Evolutionary conservation across 1,140 invertebrate species (phyloP).

Genomic region (Hyles euphorbiae): DNA sequence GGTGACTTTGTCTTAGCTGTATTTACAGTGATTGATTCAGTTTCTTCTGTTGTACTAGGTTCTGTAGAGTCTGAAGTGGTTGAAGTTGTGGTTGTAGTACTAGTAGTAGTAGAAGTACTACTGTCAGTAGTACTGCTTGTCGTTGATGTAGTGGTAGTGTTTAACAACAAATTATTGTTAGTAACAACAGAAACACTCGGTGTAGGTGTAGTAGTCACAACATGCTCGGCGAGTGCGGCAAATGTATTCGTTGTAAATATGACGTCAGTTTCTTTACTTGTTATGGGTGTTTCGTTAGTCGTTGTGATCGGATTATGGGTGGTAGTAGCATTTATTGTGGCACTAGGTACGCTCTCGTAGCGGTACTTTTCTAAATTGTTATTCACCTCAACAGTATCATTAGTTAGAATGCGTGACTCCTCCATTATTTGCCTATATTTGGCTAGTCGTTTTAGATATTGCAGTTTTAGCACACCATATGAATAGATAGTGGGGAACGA

Average conservation of each 20-base stretch:
- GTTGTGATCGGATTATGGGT: constrained; percentile 1
- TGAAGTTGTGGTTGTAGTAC: constrained; percentile 7
- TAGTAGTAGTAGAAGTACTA: constrained; percentile 14
- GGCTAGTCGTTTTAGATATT: constrained; percentile 55
- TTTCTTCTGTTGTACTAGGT: constrained; percentile 19
- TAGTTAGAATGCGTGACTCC: constrained; percentile 53
- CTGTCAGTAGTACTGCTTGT: not conserved
- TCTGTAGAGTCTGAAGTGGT: constrained; percentile 18
- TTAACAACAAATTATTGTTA: constrained; percentile 38
- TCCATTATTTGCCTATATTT: constrained; percentile 53
- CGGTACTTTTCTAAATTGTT: constrained; percentile 43
- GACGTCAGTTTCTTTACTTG: constrained; percentile 19
- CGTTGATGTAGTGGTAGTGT: constrained; percentile 8
- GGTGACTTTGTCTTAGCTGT: constrained; percentile 46
- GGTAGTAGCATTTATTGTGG: not conserved
- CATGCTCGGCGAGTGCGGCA: constrained; percentile 37
- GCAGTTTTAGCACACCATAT: constrained; percentile 60
- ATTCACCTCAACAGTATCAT: constrained; percentile 38
- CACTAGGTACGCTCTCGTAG: constrained; percentile 40
- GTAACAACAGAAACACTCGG: constrained; percentile 47
- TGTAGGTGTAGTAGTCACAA: constrained; percentile 33
- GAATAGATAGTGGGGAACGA: constrained; percentile 60
- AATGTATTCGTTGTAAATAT: constrained; percentile 30
- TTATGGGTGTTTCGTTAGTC: constrained; percentile 4
- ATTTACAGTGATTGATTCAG: constrained; percentile 39